Percentiles rank a stretch among this genome's conserved stretches.
Conservation (phyloP, 2,113 vertebrate species). For the Ptychochromis oligacanthus region DNA sequence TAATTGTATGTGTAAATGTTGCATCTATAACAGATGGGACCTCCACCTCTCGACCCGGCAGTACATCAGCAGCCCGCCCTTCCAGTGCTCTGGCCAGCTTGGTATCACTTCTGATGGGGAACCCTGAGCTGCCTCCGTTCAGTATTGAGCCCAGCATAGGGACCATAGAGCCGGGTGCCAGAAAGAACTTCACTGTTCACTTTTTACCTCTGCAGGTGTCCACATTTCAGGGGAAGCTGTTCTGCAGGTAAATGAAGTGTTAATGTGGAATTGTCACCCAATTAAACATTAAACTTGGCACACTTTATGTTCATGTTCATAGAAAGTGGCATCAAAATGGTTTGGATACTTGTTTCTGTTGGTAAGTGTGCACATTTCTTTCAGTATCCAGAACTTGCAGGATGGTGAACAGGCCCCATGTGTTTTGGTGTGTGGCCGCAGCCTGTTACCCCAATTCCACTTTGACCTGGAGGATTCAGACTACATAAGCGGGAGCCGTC, state of each 20-base stretch:
- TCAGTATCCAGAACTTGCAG: slow-evolving; percentile 87
- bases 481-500: slow-evolving; percentile 77
- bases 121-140: slow-evolving; percentile 62
- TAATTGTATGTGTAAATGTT: not conserved
- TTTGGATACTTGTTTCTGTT: not conserved
- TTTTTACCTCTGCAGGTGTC: slow-evolving; percentile 83
- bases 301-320: not conserved
- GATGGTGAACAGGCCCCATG: slow-evolving; percentile 67
- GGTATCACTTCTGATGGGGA: slow-evolving; percentile 16
- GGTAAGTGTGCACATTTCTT: slow-evolving; percentile 4
- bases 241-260: slow-evolving; percentile 85
- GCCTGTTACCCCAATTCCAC: slow-evolving; percentile 84
- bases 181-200: slow-evolving; percentile 78
- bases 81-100: slow-evolving; percentile 51
- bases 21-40: slow-evolving; percentile 14
- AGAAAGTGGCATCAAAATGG: not conserved
- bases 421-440: slow-evolving; percentile 79
- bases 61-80: slow-evolving; percentile 32
- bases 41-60: slow-evolving; percentile 34
- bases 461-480: slow-evolving; percentile 89
- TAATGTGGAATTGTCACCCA: not conserved
- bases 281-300: not conserved
- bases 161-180: slow-evolving; percentile 70
- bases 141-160: slow-evolving; percentile 82
- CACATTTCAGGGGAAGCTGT: slow-evolving; percentile 78